These are phyloP conservation scores for Toxotes lorentzi DNA, from an alignment of 2,797 vertebrate genomes.

Conservation along the genomic window DNA sequence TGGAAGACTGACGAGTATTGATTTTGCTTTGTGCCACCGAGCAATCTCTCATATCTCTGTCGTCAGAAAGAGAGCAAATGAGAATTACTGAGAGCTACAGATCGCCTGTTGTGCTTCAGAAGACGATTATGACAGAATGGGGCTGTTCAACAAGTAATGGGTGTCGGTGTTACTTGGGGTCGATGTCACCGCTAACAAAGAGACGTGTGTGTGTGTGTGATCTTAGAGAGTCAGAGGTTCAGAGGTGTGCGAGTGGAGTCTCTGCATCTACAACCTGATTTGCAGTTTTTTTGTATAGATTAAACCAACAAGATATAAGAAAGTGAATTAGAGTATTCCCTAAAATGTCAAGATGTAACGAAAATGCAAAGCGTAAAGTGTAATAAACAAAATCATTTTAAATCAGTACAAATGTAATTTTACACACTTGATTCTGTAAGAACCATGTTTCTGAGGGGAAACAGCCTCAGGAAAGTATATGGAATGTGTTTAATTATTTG, in stretches of 20 bases:
- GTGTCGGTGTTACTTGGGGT: conserved; percentile 12
- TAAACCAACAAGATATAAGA: not conserved
- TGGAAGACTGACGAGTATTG: conserved; percentile 2
- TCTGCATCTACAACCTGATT: not conserved
- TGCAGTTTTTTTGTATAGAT: not conserved
- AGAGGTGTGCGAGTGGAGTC: not conserved
- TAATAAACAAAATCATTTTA: not conserved
- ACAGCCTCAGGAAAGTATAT: not conserved
- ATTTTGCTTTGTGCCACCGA: conserved; percentile 30
- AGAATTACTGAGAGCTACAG: conserved; percentile 4
- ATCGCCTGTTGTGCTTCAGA: not conserved
- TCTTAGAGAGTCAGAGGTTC: not conserved
- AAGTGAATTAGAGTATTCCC: not conserved
- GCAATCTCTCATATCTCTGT: not conserved
- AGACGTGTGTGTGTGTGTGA: not conserved
- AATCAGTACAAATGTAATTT: not conserved
- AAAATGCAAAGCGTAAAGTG: not conserved
- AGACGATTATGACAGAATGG: conserved; percentile 30
- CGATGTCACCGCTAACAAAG: conserved; percentile 4
- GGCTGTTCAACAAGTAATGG: conserved; percentile 44
- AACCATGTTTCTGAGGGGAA: not conserved
- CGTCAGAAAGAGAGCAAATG: conserved; percentile 11
- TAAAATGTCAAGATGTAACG: too few relatives aligned
- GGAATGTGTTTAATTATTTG: conserved; percentile 1
- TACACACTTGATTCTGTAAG: not conserved